Evolutionary conservation across 2,888 invertebrate species (phyloP).

Genomic region (Ophion obscuratus): DNA sequence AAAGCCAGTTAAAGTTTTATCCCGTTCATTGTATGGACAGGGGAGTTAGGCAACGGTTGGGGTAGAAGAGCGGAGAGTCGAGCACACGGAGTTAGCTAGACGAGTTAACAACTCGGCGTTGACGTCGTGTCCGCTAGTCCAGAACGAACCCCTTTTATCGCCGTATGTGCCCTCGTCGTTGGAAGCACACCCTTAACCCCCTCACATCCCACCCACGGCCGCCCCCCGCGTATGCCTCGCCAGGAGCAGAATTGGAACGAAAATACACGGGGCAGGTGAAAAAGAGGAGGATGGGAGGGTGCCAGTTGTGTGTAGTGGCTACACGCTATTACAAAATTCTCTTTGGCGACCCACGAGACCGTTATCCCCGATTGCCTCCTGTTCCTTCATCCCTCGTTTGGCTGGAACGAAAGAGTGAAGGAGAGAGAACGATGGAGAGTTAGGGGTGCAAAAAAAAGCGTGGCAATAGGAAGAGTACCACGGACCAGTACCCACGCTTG

Average conservation of each 20-base stretch:
- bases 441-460: background rate
- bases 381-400: slow-evolving; percentile 33
- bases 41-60: slow-evolving; percentile 5
- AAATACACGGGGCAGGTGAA: slow-evolving; percentile 1
- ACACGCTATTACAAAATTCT: slow-evolving; percentile 66
- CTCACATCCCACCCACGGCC: background rate
- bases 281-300: background rate
- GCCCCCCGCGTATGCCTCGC: background rate
- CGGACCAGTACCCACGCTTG: slow-evolving; percentile 33
- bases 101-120: slow-evolving; percentile 30
- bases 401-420: background rate
- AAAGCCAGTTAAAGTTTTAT: slow-evolving; percentile 70
- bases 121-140: slow-evolving; percentile 31
- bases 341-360: slow-evolving; percentile 64
- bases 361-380: slow-evolving; percentile 62
- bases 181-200: background rate
- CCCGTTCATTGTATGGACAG: slow-evolving; percentile 42
- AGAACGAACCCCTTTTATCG: slow-evolving; percentile 29
- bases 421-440: background rate
- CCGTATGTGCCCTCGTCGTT: background rate
- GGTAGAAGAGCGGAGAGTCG: background rate
- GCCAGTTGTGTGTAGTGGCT: slow-evolving; percentile 30
- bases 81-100: slow-evolving; percentile 28
- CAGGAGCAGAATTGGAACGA: background rate
- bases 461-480: slow-evolving; percentile 25